Evolutionary conservation across 37 sponge, comb jelly and placozoan genomes (phyloP).

Genomic region (Theonella swinhoei): DNA sequence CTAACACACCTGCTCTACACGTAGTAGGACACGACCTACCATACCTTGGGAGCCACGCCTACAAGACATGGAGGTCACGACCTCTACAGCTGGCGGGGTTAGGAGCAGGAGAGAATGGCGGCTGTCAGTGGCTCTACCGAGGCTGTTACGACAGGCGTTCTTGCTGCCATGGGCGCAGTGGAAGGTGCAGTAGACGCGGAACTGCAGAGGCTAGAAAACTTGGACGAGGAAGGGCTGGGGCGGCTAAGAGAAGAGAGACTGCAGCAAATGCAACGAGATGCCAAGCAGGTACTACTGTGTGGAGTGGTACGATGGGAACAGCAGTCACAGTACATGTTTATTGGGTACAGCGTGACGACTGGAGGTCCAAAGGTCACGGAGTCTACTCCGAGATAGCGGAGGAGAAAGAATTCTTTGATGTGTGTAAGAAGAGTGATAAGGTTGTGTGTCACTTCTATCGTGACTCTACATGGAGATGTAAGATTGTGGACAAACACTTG

Average conservation of each 20-base stretch:
- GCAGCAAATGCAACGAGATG: neutral
- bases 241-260: slow-evolving; percentile 57
- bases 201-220: slow-evolving; percentile 78
- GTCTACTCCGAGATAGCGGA: slow-evolving; percentile 80
- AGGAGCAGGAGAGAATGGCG: too few species aligned
- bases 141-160: slow-evolving; percentile 53
- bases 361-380: slow-evolving; percentile 88
- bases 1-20: too few species aligned
- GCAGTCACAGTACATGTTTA: too few species aligned
- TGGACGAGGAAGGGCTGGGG: slow-evolving; percentile 88
- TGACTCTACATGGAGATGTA: slow-evolving; percentile 88
- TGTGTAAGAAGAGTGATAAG: slow-evolving; percentile 85
- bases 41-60: too few species aligned
- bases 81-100: too few species aligned
- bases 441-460: slow-evolving; percentile 95
- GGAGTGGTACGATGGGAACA: too few species aligned
- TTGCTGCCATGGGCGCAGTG: slow-evolving; percentile 71
- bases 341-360: slow-evolving; percentile 74
- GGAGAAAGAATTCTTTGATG: slow-evolving; percentile 97
- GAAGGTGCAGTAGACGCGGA: slow-evolving; percentile 88
- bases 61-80: too few species aligned
- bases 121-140: too few species aligned
- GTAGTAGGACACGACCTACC: too few species aligned
- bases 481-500: slow-evolving; percentile 98
- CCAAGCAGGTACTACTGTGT: too few species aligned